Conservation (phyloP, 2,113 vertebrate species). For the Platycercus adscitus region DNA sequence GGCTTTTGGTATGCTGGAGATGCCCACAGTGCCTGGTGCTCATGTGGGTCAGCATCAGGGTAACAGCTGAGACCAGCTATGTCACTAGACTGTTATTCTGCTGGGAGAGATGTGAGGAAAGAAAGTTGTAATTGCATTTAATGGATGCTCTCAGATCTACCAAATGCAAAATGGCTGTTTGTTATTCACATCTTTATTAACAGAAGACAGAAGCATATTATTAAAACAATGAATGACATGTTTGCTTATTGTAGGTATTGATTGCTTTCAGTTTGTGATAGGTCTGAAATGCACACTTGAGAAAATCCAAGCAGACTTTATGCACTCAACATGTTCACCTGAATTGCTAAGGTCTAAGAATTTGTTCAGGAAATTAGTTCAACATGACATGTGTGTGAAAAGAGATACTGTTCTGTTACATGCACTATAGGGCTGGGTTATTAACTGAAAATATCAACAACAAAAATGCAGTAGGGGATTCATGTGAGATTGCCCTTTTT, state of each 20-base stretch:
- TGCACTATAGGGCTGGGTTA: background rate
- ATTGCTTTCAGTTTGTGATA: background rate
- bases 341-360: background rate
- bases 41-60: fast-evolving
- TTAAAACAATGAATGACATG: background rate
- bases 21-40: background rate
- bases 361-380: conserved; percentile 27
- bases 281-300: background rate
- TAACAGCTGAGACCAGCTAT: background rate
- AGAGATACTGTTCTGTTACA: background rate
- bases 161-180: background rate
- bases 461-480: background rate
- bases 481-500: background rate
- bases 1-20: background rate
- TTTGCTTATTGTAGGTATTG: background rate
- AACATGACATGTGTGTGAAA: background rate
- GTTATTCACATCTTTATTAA: background rate
- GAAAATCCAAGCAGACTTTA: background rate
- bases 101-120: background rate
- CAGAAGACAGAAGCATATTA: background rate
- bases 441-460: background rate
- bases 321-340: background rate
- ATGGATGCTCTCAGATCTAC: background rate
- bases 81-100: background rate
- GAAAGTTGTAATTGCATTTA: background rate